Evolutionary conservation across 2,797 vertebrate genomes (phyloP).

Genomic region (Agapornis canus): DNA sequence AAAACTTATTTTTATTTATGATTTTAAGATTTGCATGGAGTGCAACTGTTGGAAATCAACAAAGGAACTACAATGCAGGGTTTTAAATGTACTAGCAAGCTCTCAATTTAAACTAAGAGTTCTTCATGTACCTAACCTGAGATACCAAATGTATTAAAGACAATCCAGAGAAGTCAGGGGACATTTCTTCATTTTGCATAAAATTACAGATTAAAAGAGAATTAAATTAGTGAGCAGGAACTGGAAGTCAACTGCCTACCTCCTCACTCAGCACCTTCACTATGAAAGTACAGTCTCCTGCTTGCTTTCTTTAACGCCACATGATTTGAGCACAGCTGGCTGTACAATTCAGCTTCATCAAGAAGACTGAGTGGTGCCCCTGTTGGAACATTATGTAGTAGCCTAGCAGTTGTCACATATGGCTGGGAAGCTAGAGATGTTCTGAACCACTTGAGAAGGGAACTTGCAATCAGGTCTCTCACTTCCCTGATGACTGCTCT

Average conservation of each 20-base stretch:
- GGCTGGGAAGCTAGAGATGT: neutral
- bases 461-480: neutral
- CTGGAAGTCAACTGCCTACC: neutral
- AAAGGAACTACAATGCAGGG: neutral
- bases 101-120: neutral
- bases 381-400: neutral
- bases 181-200: neutral
- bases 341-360: neutral
- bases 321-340: neutral
- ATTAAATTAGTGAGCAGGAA: neutral
- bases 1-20: neutral
- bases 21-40: neutral
- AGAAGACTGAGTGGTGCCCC: neutral
- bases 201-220: neutral
- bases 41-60: neutral
- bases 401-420: neutral
- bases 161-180: neutral
- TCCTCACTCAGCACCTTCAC: neutral
- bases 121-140: neutral
- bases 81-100: neutral
- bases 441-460: neutral
- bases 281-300: neutral
- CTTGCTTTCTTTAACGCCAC: neutral
- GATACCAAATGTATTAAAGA: neutral
- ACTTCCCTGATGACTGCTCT: conserved; percentile 1